Evolutionary conservation across 2,113 vertebrate species (phyloP), one percentile per base, ranked within the genome.

Genomic region (Tenrec ecaudatus): DNA sequence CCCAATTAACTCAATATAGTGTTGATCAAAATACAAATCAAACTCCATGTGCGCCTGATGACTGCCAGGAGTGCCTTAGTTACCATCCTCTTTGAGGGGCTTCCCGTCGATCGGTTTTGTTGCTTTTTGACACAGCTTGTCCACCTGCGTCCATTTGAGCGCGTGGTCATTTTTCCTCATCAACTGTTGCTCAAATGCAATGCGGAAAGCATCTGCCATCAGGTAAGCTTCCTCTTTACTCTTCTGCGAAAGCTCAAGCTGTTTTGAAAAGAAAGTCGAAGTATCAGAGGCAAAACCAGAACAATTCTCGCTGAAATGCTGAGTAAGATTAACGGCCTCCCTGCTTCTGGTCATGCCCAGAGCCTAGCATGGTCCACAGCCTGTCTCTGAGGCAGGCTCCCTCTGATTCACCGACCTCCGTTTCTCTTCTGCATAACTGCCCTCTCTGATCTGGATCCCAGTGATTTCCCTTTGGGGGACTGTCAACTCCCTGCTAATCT

Each of bases 101-200:
- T 96, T 98, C 98, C 98, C 97, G 64, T 90, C 97, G 0, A 95
- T 89, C 88, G 96, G 87, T 43, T 96, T 97, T 1, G 94, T 97
- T 60, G 97, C 95, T 94, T 98, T 98, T 96, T 96, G 97, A 92
- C 91, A 96, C 53, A 95, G 62, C 68, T 89, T 97, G 33, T 98
- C 98, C 58, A 96, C 94, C 95, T 98, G 98, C 17, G 98, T 98
- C 94, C 98, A 75, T 79, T 98, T 98, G 85, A 99, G 97, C 76
- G 98, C 98, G 81, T 99, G 98, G 73, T 99, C 98, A 60, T 98
- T 99, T 66, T 96, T 98, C 96, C 98, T 98, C 97, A 98, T 98
- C 94, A 99, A 96, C 64, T 99, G 99, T 95, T 99, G 99, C 95
- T 99, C 99, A 96, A 99, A 99, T 2, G 99, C 99, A 80, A 99